Evolutionary conservation across 1,140 invertebrate genomes (phyloP), one percentile per base, ranked within the genome.

Genomic region (Drosophila tristis): DNA sequence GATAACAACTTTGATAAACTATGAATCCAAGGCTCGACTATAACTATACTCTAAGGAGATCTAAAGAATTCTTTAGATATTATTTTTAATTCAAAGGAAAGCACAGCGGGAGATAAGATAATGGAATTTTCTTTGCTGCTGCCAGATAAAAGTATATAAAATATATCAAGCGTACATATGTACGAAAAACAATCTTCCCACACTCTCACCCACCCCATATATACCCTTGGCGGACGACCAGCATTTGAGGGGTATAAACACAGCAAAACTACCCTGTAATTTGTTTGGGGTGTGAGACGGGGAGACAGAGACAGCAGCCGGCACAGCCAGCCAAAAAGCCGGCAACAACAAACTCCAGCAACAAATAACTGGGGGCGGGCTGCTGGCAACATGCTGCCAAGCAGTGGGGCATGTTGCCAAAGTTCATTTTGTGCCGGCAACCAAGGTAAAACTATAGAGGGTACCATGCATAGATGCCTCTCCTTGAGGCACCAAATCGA

Each of bases 191-290:
- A 39, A 39, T 39, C 35, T 5, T 39, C 35, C 35, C 35, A 39
- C 35, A 39, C 35, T 39, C 35, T 13, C 11, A 39, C 35, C 11
- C 11, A 39, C 35, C 4, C 11, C 11, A 23, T 49, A 15, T 49
- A 15, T 44, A 16, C n/a, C 25, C n/a, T 9, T 29, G 9, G 5
- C n/a, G 16, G 13, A 23, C n/a, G 7, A 11, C 2, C 2, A 39
- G 2, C 2, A 11, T 11, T 20, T 29, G 20, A 57, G 55, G 55
- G 29, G n/a, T 11, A 4, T 26, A 45, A 66, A 66, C 66, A 26
- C 64, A 55, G 56, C 16, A 48, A 55, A 86, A 87, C 82, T 86
- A 86, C 82, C 82, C 82, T 87, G 47, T 45, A 53, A 56, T 71
- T 48, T 48, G 60, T 1, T 61, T 48, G 35, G 49, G 58, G 53